These are phyloP conservation scores for Leptinotarsa lineolata DNA, from an alignment of 1,140 invertebrate genomes.

Conservation along the genomic window DNA sequence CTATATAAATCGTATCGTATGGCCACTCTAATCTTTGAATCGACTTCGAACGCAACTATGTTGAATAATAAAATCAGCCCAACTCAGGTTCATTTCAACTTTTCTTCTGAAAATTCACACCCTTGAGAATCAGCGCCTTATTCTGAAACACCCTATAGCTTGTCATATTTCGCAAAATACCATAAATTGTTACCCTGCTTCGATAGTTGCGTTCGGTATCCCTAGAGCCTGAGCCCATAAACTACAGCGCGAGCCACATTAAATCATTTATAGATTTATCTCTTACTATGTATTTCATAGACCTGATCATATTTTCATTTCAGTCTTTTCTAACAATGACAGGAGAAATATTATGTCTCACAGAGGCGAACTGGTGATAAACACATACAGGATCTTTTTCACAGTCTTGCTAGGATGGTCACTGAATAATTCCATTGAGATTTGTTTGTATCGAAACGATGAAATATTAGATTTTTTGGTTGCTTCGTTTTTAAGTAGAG, in stretches of 20 bases:
- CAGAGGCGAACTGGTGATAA: slow-evolving; percentile 2
- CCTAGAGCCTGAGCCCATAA: slow-evolving; percentile 15
- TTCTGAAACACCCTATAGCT: not conserved
- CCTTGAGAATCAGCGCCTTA: too few relatives aligned
- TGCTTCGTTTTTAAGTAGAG: too few relatives aligned
- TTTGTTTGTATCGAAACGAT: too few relatives aligned
- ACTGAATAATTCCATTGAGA: too few relatives aligned
- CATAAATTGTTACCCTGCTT: not conserved
- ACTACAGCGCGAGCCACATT: slow-evolving; percentile 8
- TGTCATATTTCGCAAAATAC: slow-evolving; percentile 11
- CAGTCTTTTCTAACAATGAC: slow-evolving; percentile 16
- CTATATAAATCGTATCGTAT: too few relatives aligned
- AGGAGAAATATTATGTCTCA: not conserved
- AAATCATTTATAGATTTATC: slow-evolving; percentile 24
- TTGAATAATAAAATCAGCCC: too few relatives aligned
- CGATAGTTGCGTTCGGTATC: slow-evolving; percentile 10
- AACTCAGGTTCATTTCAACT: too few relatives aligned
- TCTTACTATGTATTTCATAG: slow-evolving; percentile 23
- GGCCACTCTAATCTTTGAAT: too few relatives aligned
- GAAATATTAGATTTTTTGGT: too few relatives aligned
- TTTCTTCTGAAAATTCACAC: too few relatives aligned
- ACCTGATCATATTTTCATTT: slow-evolving; percentile 19
- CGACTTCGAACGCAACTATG: too few relatives aligned
- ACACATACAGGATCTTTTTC: not conserved
- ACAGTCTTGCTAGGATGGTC: too few relatives aligned